Base-by-base conservation (phyloP, 2,888 invertebrate species). In the Iphiclides podalirius region DNA sequence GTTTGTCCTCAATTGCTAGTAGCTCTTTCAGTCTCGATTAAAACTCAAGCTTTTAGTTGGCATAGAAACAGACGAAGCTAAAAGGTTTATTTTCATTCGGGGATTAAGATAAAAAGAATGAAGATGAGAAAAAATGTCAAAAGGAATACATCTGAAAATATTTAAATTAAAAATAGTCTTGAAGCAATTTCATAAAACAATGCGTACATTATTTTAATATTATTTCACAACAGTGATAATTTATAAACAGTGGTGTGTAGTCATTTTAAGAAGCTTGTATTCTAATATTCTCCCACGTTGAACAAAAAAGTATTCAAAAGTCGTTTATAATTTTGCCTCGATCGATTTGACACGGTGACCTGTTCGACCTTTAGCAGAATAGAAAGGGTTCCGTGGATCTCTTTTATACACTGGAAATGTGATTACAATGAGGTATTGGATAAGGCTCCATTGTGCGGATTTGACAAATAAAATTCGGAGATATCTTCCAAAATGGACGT, bases 11-110 rank as follows among this genome's bases (percentile, higher is more conserved):
- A 38, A 23, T 43, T 43, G 34, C 43, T 49, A 43, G 38, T 49
- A 43, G 48, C 38, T 38, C 33, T 38, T 38, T 28, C 42, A 43
- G 34, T 43, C 38, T 43, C 43, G 33, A 43, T 39, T 49, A 43
- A 49, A 49, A 49, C 38, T 43, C 48, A 34, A 49, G 48, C 38
- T 20, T 26, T n/a, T 15, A 26, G 33, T 49, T 49, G 48, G 48
- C 48, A 49, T 23, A 33, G 43, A 48, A 31, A 7, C 16, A 15
- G 17, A 8, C 36, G 13, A 1, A 12, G 31, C 14, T 37, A 15
- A 31, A 23, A 42, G 38, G 33, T 38, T 16, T 11, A 16, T 12
- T 41, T 48, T 41, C 14, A 14, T 20, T 42, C 37, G 4, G 8
- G 47, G 28, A 47, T 47, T 47, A 40, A 47, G 28, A 13, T 28